Conservation (phyloP, 2,113 vertebrate species). For the Mirza zaza region DNA sequence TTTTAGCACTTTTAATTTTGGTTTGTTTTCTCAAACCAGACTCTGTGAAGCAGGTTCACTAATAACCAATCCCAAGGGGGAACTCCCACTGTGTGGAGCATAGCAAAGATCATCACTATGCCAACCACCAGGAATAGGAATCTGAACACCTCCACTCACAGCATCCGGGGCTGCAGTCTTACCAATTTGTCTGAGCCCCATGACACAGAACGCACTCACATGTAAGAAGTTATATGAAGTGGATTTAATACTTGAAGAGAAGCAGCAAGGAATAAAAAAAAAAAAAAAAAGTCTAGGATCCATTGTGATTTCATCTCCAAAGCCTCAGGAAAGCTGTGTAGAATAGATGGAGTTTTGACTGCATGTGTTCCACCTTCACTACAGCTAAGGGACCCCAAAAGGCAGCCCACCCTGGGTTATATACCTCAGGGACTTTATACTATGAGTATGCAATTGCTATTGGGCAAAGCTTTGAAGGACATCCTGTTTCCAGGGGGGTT, state of each 20-base stretch:
- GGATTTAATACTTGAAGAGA: neutral
- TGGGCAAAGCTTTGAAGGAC: neutral
- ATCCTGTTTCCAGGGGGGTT: neutral
- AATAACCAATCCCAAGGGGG: neutral
- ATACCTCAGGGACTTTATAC: too few relatives aligned
- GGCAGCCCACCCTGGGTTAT: fast-evolving
- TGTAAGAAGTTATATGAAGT: neutral
- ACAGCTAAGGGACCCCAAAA: neutral
- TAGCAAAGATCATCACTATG: neutral
- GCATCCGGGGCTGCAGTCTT: neutral
- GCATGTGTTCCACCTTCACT: too few relatives aligned
- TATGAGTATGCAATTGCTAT: too few relatives aligned
- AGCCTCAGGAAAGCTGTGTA: neutral
- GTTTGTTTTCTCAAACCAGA: neutral
- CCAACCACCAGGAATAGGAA: neutral
- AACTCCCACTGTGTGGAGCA: neutral
- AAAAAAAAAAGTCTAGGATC: neutral
- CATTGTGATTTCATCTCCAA: neutral
- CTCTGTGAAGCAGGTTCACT: neutral
- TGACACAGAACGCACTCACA: neutral
- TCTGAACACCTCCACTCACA: neutral
- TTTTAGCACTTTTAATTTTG: neutral
- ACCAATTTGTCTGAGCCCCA: neutral
- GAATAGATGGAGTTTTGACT: fast-evolving
- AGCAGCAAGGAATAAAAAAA: neutral